These are phyloP conservation scores for Dendroctonus ponderosae DNA, from an alignment of 1,140 invertebrate genomes.

Conservation along the genomic window DNA sequence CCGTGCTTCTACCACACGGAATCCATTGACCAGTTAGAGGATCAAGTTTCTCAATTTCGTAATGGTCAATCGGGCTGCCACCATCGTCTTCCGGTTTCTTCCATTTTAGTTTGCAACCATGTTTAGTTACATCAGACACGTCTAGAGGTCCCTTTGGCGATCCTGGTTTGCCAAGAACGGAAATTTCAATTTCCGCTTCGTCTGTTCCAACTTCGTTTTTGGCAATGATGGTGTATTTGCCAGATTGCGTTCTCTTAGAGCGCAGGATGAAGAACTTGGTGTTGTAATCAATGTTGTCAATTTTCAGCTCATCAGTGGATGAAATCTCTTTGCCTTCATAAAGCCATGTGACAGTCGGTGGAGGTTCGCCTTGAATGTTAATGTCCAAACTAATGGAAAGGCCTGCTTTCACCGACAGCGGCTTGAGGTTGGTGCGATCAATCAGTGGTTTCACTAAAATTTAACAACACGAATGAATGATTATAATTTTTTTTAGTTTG, in stretches of 20 bases:
- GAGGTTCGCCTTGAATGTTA: conserved; percentile 91
- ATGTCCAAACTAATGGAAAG: conserved; percentile 87
- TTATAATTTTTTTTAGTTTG: conserved; percentile 16
- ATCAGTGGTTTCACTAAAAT: conserved; percentile 86
- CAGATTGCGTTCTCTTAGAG: conserved; percentile 77
- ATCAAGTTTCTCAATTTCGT: conserved; percentile 96
- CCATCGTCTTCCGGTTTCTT: conserved; percentile 92
- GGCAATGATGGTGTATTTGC: conserved; percentile 89
- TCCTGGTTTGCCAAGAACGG: conserved; percentile 79
- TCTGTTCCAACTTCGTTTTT: conserved; percentile 94
- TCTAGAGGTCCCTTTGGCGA: conserved; percentile 85
- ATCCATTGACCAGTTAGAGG: conserved; percentile 91
- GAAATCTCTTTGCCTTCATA: conserved; percentile 76
- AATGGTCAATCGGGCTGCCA: conserved; percentile 88
- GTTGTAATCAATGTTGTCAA: conserved; percentile 86
- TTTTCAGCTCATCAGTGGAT: conserved; percentile 67
- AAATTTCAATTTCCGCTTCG: conserved; percentile 85
- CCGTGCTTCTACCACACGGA: conserved; percentile 76
- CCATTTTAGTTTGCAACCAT: conserved; percentile 91
- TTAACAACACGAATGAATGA: background rate
- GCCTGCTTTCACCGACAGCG: conserved; percentile 84
- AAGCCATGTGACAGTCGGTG: conserved; percentile 88
- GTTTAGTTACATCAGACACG: conserved; percentile 87
- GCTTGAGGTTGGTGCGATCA: conserved; percentile 85
- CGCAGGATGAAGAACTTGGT: conserved; percentile 86